Conservation (phyloP, 2,888 invertebrate species). For the Torymus aiolomorphi region DNA sequence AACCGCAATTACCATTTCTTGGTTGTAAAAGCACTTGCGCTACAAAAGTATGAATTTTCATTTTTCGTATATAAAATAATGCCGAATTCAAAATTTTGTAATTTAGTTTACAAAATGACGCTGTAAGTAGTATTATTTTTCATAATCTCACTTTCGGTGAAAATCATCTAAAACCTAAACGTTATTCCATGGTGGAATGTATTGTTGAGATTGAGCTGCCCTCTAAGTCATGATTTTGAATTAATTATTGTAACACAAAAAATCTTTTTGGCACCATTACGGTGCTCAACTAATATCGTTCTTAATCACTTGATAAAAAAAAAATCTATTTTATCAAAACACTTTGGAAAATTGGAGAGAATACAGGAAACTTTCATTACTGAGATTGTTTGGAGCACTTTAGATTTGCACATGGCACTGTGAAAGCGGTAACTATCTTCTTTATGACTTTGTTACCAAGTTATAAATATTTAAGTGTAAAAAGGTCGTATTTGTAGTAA, state of each 20-base stretch:
- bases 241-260: constrained; percentile 26
- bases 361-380: constrained; percentile 29
- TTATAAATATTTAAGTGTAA: constrained; percentile 52
- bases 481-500: constrained; percentile 57
- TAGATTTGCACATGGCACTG: constrained; percentile 54
- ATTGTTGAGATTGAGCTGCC: constrained; percentile 34
- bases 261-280: constrained; percentile 42
- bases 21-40: constrained; percentile 55
- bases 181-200: constrained; percentile 43
- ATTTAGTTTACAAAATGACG: constrained; percentile 43
- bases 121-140: constrained; percentile 21
- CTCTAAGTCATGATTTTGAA: constrained; percentile 33
- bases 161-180: constrained; percentile 46
- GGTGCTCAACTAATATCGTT: constrained; percentile 38
- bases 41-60: constrained; percentile 56
- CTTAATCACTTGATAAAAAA: constrained; percentile 22
- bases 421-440: constrained; percentile 49
- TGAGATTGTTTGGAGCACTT: constrained; percentile 42
- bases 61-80: constrained; percentile 46
- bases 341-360: constrained; percentile 24
- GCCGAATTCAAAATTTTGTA: constrained; percentile 42
- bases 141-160: constrained; percentile 39
- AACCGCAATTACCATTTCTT: constrained; percentile 39
- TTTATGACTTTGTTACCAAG: constrained; percentile 31
- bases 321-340: constrained; percentile 25